Evolutionary conservation across 1,140 invertebrate species (phyloP).

Genomic region (Glossosoma conforme): DNA sequence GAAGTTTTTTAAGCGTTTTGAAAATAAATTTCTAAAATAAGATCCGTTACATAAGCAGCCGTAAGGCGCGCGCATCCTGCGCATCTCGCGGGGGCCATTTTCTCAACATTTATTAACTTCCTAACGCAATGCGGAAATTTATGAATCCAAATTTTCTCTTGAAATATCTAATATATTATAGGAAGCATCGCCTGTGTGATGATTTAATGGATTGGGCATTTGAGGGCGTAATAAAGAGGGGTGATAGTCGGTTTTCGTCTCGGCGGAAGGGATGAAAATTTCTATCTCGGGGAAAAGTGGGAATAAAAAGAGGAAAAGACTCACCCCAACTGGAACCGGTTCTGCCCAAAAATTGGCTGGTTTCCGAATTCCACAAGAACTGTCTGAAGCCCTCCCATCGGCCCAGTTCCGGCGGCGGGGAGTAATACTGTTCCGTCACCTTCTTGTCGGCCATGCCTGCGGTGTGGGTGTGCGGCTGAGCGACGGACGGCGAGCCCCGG

Average conservation of each 20-base stretch:
- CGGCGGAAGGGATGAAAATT: conserved; percentile 1
- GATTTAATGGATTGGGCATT: too few relatives aligned
- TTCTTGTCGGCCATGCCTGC: conserved; percentile 69
- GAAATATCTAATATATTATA: too few relatives aligned
- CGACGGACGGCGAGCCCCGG: conserved; percentile 11
- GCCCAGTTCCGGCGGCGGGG: conserved; percentile 70
- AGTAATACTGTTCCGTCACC: conserved; percentile 68
- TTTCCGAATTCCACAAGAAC: conserved; percentile 86
- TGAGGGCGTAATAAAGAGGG: too few relatives aligned
- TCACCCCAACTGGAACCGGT: conserved; percentile 89
- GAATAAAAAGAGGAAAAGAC: conserved; percentile 39
- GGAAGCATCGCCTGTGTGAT: too few relatives aligned
- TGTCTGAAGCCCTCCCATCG: conserved; percentile 80
- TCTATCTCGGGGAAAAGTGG: conserved; percentile 23
- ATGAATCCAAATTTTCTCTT: conserved; percentile 5
- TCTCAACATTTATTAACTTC: conserved; percentile 28
- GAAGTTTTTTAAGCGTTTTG: too few relatives aligned
- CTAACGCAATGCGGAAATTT: conserved; percentile 27
- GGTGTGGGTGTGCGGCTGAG: conserved; percentile 34
- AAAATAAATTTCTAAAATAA: too few relatives aligned
- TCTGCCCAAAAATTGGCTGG: conserved; percentile 78
- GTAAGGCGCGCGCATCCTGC: conserved; percentile 25
- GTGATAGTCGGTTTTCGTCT: neutral
- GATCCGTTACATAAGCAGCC: conserved; percentile 23
- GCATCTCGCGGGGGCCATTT: conserved; percentile 21